phyloP scores from a whole-genome alignment of 1,140 invertebrate genomes.

The Zaprionus kolodkinae region DNA sequence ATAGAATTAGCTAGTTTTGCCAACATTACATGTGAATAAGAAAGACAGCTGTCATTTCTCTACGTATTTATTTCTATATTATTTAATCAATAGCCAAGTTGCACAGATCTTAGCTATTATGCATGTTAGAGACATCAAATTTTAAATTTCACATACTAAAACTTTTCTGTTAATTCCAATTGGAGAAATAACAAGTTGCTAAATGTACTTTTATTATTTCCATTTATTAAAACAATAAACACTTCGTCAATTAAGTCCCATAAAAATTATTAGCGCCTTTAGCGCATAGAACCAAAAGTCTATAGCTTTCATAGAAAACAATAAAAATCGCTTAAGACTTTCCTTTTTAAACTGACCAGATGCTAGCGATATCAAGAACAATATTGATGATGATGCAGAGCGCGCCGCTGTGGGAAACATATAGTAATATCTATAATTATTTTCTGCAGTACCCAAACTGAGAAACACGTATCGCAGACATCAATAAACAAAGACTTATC shows the following conservation, averaged over 20 bases:
- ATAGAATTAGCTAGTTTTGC: background rate
- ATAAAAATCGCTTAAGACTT: background rate
- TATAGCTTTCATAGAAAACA: background rate
- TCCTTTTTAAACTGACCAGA: background rate
- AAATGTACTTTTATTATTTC: too few relatives aligned
- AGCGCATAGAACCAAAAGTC: background rate
- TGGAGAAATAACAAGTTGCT: too few relatives aligned
- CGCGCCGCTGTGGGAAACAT: background rate
- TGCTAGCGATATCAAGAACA: background rate
- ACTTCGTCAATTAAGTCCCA: too few relatives aligned
- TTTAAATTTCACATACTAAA: too few relatives aligned
- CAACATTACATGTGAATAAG: too few relatives aligned
- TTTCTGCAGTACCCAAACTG: background rate
- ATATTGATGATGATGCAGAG: background rate
- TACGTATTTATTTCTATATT: too few relatives aligned
- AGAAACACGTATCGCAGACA: conserved; percentile 11
- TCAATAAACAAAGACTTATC: conserved; percentile 28
- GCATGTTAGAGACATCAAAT: too few relatives aligned
- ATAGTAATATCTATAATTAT: conserved; percentile 1
- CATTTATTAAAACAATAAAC: too few relatives aligned
- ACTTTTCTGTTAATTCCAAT: too few relatives aligned
- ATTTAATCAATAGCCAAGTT: too few relatives aligned
- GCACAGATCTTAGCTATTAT: too few relatives aligned
- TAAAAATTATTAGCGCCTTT: background rate
- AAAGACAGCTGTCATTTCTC: too few relatives aligned